These are phyloP conservation scores for Eutrigla gurnardus DNA, from an alignment of 2,797 vertebrate genomes.

Conservation along the genomic window DNA sequence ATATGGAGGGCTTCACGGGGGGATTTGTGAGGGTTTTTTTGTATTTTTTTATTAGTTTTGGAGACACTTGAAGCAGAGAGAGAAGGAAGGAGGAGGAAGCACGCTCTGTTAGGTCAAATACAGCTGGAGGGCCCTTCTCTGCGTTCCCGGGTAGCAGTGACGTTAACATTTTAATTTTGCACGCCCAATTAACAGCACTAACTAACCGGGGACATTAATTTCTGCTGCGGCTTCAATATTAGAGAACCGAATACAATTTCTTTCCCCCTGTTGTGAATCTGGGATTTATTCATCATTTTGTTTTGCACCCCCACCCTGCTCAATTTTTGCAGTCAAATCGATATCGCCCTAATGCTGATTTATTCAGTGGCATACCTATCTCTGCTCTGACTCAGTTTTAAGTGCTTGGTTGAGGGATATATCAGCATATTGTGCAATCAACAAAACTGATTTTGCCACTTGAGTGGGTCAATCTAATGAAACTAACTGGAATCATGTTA, in stretches of 20 bases:
- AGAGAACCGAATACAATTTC: conserved; percentile 58
- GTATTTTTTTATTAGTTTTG: conserved; percentile 84
- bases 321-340: conserved; percentile 67
- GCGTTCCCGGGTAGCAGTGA: conserved; percentile 59
- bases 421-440: conserved; percentile 36
- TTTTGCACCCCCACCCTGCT: conserved; percentile 34
- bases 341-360: conserved; percentile 72
- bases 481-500: conserved; percentile 24
- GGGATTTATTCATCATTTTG: conserved; percentile 68
- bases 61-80: conserved; percentile 82
- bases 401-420: conserved; percentile 41
- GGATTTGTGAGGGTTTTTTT: conserved; percentile 78
- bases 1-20: conserved; percentile 85
- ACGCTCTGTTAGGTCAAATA: conserved; percentile 80
- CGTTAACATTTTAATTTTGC: conserved; percentile 82
- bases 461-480: conserved; percentile 1
- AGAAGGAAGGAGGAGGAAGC: conserved; percentile 63
- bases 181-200: conserved; percentile 82
- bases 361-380: conserved; percentile 62
- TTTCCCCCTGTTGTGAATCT: conserved; percentile 59
- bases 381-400: conserved; percentile 47
- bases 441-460: conserved; percentile 26
- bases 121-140: conserved; percentile 61
- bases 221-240: conserved; percentile 68
- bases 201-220: conserved; percentile 82